These are phyloP conservation scores for Calliphora vicina DNA, from an alignment of 1,140 invertebrate genomes.

Conservation along the genomic window DNA sequence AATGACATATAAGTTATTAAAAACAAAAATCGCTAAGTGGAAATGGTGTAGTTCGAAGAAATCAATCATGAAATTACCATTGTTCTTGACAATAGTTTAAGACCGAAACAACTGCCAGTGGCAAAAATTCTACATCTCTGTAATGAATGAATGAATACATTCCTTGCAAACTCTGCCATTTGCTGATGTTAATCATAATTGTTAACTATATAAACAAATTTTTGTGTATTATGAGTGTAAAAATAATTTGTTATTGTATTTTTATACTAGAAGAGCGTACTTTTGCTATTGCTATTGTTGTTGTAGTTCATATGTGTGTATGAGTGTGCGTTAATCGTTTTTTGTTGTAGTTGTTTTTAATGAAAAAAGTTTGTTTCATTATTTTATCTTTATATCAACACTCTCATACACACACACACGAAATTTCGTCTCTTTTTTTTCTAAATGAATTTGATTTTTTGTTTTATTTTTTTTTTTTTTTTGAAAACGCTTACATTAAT, in stretches of 20 bases:
- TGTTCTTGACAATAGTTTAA: too few species aligned
- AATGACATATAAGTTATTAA: too few species aligned
- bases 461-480: not conserved
- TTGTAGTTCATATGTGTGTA: not conserved
- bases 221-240: not conserved
- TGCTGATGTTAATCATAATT: not conserved
- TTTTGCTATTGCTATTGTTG: not conserved
- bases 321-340: not conserved
- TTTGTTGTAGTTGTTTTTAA: not conserved
- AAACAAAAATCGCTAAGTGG: too few species aligned
- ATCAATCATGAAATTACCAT: too few species aligned
- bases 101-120: too few species aligned
- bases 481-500: not conserved
- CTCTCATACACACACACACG: not conserved
- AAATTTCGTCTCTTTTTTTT: not conserved
- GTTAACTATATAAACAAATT: not conserved
- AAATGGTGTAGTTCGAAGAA: too few species aligned
- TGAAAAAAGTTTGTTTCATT: not conserved
- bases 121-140: too few species aligned
- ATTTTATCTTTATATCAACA: not conserved
- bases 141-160: too few species aligned
- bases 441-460: not conserved
- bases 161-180: not conserved
- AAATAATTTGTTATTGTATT: constrained; percentile 8
- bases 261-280: not conserved